Evolutionary conservation across 2,797 vertebrate genomes (phyloP).

Genomic region (Peromyscus aztecus): DNA sequence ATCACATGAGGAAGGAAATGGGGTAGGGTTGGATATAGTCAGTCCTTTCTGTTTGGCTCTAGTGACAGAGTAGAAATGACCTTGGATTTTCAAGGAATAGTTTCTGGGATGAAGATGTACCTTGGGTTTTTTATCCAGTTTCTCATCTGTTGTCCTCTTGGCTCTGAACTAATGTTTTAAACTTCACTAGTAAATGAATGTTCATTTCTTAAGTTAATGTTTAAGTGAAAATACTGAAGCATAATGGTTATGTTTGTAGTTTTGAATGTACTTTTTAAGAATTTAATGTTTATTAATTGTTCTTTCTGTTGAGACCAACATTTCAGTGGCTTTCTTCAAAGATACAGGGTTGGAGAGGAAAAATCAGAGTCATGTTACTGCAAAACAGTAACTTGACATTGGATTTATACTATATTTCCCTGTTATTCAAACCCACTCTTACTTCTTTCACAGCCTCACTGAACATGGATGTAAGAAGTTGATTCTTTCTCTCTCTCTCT

Average conservation of each 20-base stretch:
- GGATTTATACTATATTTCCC: not conserved
- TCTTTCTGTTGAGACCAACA: not conserved
- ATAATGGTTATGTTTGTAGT: not conserved
- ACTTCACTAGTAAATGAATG: not conserved
- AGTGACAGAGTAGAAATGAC: not conserved
- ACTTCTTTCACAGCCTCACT: not conserved
- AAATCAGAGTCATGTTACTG: not conserved
- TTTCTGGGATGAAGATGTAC: not conserved
- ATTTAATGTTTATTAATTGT: not conserved
- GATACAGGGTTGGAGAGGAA: conserved; percentile 1
- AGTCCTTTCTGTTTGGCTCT: not conserved
- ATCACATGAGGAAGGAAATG: not conserved
- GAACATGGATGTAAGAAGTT: not conserved
- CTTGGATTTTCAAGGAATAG: not conserved
- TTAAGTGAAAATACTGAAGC: not conserved
- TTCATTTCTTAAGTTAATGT: conserved; percentile 23
- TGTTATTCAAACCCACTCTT: not conserved
- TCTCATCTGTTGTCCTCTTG: not conserved
- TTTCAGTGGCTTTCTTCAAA: conserved; percentile 8
- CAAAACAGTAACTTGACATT: not conserved
- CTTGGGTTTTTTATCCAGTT: not conserved
- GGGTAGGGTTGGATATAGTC: too few species aligned
- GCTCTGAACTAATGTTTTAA: not conserved
- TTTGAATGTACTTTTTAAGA: not conserved
- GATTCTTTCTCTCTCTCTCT: not conserved